Conservation (phyloP, 2,113 vertebrate genomes). For the Himantopus leucocephalus region DNA sequence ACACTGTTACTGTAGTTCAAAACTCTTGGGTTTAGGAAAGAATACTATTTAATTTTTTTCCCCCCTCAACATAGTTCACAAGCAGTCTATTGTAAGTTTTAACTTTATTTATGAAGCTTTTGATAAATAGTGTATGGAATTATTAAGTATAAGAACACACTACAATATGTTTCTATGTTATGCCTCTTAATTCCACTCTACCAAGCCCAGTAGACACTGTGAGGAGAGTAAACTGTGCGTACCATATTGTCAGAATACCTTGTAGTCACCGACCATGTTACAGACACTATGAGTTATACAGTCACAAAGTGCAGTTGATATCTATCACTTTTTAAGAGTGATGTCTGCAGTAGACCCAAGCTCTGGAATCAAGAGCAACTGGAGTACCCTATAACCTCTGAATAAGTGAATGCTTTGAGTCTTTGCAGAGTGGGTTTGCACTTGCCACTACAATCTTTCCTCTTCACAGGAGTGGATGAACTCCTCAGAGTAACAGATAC, state of each 20-base stretch:
- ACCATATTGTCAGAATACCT: not conserved
- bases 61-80: not conserved
- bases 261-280: not conserved
- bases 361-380: not conserved
- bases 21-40: not conserved
- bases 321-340: not conserved
- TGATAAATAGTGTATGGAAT: not conserved
- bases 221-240: not conserved
- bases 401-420: not conserved
- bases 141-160: not conserved
- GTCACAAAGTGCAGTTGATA: not conserved
- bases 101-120: not conserved
- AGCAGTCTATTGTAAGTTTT: not conserved
- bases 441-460: not conserved
- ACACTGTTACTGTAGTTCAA: not conserved
- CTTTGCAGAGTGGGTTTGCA: not conserved
- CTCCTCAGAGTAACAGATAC: not conserved
- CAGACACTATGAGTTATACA: not conserved
- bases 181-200: not conserved
- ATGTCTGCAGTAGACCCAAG: not conserved
- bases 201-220: not conserved
- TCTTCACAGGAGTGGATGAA: not conserved
- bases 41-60: no score
- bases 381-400: not conserved
- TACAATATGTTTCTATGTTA: not conserved